These are phyloP conservation scores for Cottus gobio DNA, from an alignment of 2,113 vertebrate genomes.

Conservation along the genomic window DNA sequence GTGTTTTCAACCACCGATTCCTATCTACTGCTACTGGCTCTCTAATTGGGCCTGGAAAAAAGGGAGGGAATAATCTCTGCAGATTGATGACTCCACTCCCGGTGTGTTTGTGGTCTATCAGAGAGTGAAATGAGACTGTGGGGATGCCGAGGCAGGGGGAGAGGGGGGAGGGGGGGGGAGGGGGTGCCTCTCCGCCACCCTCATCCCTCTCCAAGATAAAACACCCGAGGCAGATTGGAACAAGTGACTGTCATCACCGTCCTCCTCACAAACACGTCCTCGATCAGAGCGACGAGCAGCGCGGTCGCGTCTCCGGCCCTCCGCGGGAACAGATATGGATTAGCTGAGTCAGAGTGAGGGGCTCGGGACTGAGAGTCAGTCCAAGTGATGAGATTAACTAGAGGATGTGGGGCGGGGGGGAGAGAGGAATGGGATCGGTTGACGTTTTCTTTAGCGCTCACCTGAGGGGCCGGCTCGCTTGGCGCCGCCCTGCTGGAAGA, in stretches of 20 bases:
- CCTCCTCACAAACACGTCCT: slow-evolving; percentile 74
- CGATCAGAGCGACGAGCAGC: slow-evolving; percentile 75
- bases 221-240: slow-evolving; percentile 68
- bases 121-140: slow-evolving; percentile 83
- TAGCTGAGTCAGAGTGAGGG: slow-evolving; percentile 66
- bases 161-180: no score
- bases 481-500: slow-evolving; percentile 83
- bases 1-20: slow-evolving; percentile 65
- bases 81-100: slow-evolving; percentile 78
- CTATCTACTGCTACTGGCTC: slow-evolving; percentile 64
- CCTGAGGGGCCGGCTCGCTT: slow-evolving; percentile 79
- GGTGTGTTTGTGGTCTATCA: slow-evolving; percentile 83
- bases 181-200: slow-evolving; percentile 44
- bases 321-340: slow-evolving; percentile 56
- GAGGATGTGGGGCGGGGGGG: slow-evolving; percentile 10
- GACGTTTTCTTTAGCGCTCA: slow-evolving; percentile 31
- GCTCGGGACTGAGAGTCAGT: slow-evolving; percentile 45
- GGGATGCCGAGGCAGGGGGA: slow-evolving; percentile 65
- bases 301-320: slow-evolving; percentile 50
- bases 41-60: slow-evolving; percentile 78
- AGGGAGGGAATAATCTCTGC: slow-evolving; percentile 72
- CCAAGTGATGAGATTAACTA: slow-evolving; percentile 61
- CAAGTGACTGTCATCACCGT: slow-evolving; percentile 77
- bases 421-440: background rate
- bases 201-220: slow-evolving; percentile 73